These are phyloP conservation scores for Ectemnius cavifrons DNA, from an alignment of 2,888 invertebrate species.

Conservation along the genomic window DNA sequence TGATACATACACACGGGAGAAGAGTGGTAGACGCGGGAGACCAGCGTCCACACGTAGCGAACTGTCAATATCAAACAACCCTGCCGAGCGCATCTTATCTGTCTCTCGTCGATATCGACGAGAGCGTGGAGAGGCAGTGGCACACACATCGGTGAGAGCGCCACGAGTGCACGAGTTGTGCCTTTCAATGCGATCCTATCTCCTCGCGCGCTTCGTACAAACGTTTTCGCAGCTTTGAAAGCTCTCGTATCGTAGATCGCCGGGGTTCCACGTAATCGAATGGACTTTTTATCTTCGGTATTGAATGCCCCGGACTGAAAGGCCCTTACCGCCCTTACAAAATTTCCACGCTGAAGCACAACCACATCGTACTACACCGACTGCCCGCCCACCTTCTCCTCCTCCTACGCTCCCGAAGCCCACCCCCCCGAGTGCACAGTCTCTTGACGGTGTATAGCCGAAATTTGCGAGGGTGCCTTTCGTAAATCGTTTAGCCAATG, in stretches of 20 bases:
- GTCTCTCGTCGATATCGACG: slow-evolving; percentile 13
- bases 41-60: slow-evolving; percentile 13
- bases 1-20: neutral
- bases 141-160: neutral
- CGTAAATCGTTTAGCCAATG: slow-evolving; percentile 6
- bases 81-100: slow-evolving; percentile 41
- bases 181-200: slow-evolving; percentile 33
- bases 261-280: neutral
- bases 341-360: neutral
- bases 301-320: neutral
- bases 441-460: slow-evolving; percentile 5
- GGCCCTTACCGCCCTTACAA: neutral
- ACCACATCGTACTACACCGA: too few species aligned
- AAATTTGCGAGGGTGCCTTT: slow-evolving; percentile 1
- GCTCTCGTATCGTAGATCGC: slow-evolving; percentile 16
- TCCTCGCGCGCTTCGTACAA: neutral
- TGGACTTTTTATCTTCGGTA: slow-evolving; percentile 5
- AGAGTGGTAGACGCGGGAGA: neutral
- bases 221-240: slow-evolving; percentile 11
- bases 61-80: slow-evolving; percentile 51
- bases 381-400: too few species aligned
- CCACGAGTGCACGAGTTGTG: slow-evolving; percentile 21
- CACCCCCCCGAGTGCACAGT: neutral
- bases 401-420: too few species aligned
- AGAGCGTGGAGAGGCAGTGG: too few species aligned